These are phyloP conservation scores for Epizoanthus illoricatus DNA, from an alignment of 92 coral and sea anemone species.

Conservation along the genomic window DNA sequence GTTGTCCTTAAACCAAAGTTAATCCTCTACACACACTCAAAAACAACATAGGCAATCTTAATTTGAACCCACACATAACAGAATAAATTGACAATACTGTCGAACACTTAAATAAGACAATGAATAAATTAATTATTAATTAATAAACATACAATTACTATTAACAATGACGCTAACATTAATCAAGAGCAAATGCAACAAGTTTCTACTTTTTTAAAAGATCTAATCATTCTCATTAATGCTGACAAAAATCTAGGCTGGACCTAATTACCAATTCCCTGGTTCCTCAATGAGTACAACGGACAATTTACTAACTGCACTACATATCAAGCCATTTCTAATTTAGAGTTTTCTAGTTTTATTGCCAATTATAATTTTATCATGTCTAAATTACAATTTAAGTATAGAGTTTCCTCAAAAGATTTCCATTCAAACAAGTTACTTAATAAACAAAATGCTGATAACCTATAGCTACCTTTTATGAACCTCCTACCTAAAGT, in stretches of 20 bases:
- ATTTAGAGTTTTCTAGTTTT: background rate
- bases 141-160: background rate
- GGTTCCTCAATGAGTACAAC: too few relatives aligned
- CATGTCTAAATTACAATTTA: background rate
- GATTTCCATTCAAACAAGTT: background rate
- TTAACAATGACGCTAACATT: too few relatives aligned
- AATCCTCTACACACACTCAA: background rate
- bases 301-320: background rate
- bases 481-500: background rate
- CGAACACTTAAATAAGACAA: too few relatives aligned
- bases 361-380: background rate
- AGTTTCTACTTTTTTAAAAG: too few relatives aligned
- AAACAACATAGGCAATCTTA: background rate
- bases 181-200: too few relatives aligned
- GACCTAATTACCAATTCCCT: too few relatives aligned
- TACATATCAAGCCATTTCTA: background rate
- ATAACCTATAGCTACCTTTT: background rate
- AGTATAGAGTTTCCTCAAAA: background rate
- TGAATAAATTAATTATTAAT: background rate
- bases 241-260: too few relatives aligned
- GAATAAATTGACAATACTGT: too few relatives aligned
- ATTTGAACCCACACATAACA: background rate
- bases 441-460: background rate
- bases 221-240: too few relatives aligned
- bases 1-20: background rate